Base-by-base conservation (phyloP, 2,888 invertebrate genomes). In the Spodoptera littoralis region DNA sequence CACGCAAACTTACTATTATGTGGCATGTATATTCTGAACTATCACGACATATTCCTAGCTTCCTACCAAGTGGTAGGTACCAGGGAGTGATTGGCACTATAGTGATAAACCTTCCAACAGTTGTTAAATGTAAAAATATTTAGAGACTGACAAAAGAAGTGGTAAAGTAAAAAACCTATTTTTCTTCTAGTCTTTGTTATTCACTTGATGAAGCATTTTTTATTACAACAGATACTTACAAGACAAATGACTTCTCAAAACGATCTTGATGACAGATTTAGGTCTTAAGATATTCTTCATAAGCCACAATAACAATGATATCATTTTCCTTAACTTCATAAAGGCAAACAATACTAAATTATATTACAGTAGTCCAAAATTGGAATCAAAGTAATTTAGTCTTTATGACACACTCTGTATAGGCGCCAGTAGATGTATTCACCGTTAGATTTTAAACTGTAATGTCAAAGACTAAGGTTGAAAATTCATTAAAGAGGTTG, bases 1-100 rank as follows among this genome's bases (percentile, higher is more conserved):
- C 73, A 71, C 62, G 70, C 70, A 45, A 71, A 52, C 18, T 24
- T 27, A 27, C 51, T 45, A 73, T 71, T 73, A 75, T 45, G 3
- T 57, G 53, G 36, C 36, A 9, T 36, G 9, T n/a, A 53, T 54
- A 27, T 30, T 45, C 41, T 57, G 24, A 49, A 24, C 11, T 46
- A 66, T 66, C 73, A 60, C 52, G 67, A n/a, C n/a, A 46, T 56
- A 45, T 72, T 63, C 48, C 41, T 53, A 13, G 44, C 56, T 72
- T 63, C 48, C 41, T 53, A 13, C 44, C 18, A 44, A 27, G 55
- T 24, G n/a, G 27, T 66, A 56, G 41, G 67, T 70, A 36, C 56
- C 56, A 54, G 46, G 42, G 4, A 18, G 53, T 57, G 49, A 11
- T 46, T 66, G 67, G 67, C 49, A 71, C 55, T 6, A 55, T 11